phyloP scores from a whole-genome alignment of 2,888 invertebrate species.

The Rapana venosa region DNA sequence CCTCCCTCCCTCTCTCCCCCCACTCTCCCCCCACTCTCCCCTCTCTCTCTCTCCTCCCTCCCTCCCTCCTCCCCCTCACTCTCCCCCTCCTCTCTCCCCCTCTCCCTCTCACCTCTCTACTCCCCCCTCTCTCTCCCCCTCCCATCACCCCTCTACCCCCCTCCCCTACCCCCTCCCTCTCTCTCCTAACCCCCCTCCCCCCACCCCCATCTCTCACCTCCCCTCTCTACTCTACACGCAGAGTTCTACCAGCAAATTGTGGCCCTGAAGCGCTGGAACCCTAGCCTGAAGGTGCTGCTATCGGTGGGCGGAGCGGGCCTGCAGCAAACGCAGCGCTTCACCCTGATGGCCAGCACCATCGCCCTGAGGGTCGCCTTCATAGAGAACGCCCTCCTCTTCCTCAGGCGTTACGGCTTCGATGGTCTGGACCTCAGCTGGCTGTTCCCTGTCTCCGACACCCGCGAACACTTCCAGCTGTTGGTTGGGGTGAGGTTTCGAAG shows the following conservation, averaged over 20 bases:
- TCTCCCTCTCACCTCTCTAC: background rate
- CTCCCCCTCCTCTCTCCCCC: background rate
- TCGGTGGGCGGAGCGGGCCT: background rate
- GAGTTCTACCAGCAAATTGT: background rate
- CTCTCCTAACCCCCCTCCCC: background rate
- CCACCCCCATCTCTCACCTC: no score
- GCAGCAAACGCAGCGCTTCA: background rate
- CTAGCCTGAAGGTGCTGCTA: conserved; percentile 12
- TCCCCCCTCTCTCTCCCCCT: no score
- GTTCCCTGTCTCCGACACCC: background rate
- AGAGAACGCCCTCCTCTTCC: background rate
- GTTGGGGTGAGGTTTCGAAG: no score
- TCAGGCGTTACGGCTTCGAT: background rate
- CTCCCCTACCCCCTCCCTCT: background rate
- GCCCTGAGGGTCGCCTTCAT: background rate
- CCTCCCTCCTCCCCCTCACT: no score
- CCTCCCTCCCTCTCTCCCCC: background rate
- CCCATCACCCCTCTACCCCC: no score
- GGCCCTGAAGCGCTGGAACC: background rate
- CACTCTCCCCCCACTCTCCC: no score
- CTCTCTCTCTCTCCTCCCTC: background rate
- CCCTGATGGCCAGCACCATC: background rate
- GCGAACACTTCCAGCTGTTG: background rate
- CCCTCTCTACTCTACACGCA: background rate
- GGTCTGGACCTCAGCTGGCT: conserved; percentile 24